These are phyloP conservation scores for Orchesella cincta DNA, from an alignment of 1,140 invertebrate genomes.

Conservation along the genomic window DNA sequence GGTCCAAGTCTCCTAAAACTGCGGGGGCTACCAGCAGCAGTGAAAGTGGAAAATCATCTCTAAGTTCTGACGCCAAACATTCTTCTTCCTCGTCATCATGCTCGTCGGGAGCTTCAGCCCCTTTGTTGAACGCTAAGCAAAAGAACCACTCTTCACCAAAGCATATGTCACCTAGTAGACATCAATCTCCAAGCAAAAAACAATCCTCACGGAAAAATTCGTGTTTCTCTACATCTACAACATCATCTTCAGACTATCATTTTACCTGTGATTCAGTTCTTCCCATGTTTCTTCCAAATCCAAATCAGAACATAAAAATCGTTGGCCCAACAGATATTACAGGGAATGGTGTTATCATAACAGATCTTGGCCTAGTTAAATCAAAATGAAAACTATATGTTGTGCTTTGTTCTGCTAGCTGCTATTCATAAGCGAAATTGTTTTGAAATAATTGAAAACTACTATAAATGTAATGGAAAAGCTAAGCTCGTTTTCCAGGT, in stretches of 20 bases:
- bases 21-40: slow-evolving; percentile 43
- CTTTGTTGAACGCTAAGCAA: not conserved
- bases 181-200: slow-evolving; percentile 28
- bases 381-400: slow-evolving; percentile 1
- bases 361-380: not conserved
- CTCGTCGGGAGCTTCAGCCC: slow-evolving; percentile 38
- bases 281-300: slow-evolving; percentile 49
- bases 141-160: slow-evolving; percentile 26
- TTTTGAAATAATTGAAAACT: no score
- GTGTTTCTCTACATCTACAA: not conserved
- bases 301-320: slow-evolving; percentile 28
- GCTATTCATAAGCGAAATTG: no score
- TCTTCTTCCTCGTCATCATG: slow-evolving; percentile 47
- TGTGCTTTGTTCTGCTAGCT: no score
- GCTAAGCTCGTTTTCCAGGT: no score
- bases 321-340: not conserved
- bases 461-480: no score
- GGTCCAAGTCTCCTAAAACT: slow-evolving; percentile 50
- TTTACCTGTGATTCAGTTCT: slow-evolving; percentile 50
- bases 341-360: slow-evolving; percentile 16
- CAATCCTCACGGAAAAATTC: slow-evolving; percentile 26
- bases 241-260: slow-evolving; percentile 44
- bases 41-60: slow-evolving; percentile 50
- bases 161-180: slow-evolving; percentile 15
- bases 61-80: slow-evolving; percentile 36